These are phyloP conservation scores for Novumbra hubbsi DNA, from an alignment of 2,797 vertebrate species.

Conservation along the genomic window DNA sequence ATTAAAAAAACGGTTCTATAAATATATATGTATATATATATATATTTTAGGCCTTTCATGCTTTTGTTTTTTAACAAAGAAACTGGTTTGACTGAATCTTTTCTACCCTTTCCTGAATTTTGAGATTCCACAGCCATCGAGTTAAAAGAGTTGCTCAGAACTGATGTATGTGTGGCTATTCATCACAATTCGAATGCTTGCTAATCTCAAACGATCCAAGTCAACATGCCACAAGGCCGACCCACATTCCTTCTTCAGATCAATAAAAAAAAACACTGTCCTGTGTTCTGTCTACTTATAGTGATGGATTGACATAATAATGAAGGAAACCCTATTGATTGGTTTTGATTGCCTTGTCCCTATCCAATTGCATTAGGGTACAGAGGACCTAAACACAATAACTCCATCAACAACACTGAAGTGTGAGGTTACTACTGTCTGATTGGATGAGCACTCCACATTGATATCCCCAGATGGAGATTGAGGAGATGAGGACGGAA, in stretches of 20 bases:
- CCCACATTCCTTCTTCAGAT: not conserved
- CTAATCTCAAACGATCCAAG: not conserved
- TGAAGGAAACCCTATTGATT: not conserved
- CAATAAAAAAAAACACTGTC: not conserved
- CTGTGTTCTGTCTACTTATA: not conserved
- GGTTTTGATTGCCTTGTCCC: not conserved
- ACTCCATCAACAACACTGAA: not conserved
- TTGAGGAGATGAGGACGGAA: constrained; percentile 94
- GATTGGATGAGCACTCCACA: not conserved
- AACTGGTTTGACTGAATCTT: too few species aligned
- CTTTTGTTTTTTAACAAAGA: too few species aligned
- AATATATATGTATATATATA: too few species aligned
- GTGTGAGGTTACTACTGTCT: not conserved
- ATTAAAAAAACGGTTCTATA: too few species aligned
- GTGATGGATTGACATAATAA: not conserved
- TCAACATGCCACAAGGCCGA: not conserved
- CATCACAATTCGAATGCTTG: not conserved
- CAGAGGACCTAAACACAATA: constrained; percentile 1
- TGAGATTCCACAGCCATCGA: too few species aligned
- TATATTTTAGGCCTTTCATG: not conserved
- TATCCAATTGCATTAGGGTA: not conserved
- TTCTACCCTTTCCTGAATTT: too few species aligned
- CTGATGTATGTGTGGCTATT: not conserved
- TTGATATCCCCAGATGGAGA: constrained; percentile 78
- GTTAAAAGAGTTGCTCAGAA: not conserved